Percentiles rank a stretch among this genome's conserved stretches.
Conservation (phyloP, 1,140 invertebrate genomes). For the Chrysoperla carnea region DNA sequence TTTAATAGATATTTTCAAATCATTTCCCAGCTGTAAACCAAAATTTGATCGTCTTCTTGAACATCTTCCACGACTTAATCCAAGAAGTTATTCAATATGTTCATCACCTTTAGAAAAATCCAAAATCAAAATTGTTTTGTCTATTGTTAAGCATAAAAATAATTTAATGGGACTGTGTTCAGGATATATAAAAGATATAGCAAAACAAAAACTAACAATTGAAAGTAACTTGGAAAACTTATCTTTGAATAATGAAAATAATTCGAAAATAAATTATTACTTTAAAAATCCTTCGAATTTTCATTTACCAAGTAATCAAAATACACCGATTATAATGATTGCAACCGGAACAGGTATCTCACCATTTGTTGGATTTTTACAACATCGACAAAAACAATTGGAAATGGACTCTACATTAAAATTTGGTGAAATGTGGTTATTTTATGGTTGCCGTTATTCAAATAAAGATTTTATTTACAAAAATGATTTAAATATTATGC, state of each 20-base stretch:
- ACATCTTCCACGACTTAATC: slow-evolving; percentile 50
- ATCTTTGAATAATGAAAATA: slow-evolving; percentile 12
- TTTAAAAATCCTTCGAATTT: slow-evolving; percentile 38
- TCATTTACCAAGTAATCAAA: slow-evolving; percentile 29
- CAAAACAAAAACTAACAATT: slow-evolving; percentile 10
- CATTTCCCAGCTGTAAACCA: slow-evolving; percentile 43
- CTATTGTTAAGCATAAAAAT: slow-evolving; percentile 33
- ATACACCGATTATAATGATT: slow-evolving; percentile 51
- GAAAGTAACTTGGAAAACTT: slow-evolving; percentile 7
- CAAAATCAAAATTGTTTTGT: slow-evolving; percentile 47
- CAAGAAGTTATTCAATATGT: slow-evolving; percentile 64
- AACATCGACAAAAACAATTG: slow-evolving; percentile 26
- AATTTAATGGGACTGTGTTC: slow-evolving; percentile 44
- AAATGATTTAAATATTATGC: slow-evolving; percentile 33
- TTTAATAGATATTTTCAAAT: slow-evolving; percentile 44
- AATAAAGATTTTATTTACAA: slow-evolving; percentile 43
- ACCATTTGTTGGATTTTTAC: slow-evolving; percentile 53
- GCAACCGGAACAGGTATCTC: slow-evolving; percentile 70
- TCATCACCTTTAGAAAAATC: slow-evolving; percentile 35
- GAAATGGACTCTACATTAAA: slow-evolving; percentile 4
- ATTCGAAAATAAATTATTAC: slow-evolving; percentile 27
- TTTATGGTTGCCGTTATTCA: slow-evolving; percentile 56
- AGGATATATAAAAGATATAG: slow-evolving; percentile 34
- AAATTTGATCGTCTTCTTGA: slow-evolving; percentile 45
- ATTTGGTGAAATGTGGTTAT: slow-evolving; percentile 36